phyloP scores from a whole-genome alignment of 2,888 invertebrate species.

The Panopea generosa region DNA sequence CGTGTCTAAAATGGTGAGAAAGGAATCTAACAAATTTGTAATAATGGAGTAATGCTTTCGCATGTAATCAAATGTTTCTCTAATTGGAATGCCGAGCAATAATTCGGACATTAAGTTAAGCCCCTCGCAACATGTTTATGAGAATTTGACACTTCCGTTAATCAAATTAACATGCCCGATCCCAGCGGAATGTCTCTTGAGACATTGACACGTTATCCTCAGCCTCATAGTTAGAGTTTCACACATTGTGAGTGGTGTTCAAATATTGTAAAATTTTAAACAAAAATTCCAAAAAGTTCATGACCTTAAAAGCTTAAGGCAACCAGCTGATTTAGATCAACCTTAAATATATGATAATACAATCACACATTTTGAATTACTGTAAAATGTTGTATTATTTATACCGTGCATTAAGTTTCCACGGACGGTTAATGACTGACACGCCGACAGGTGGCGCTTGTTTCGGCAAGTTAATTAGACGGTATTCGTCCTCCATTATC shows the following conservation, averaged over 20 bases:
- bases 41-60: neutral
- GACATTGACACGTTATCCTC: neutral
- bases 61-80: neutral
- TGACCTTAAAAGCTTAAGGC: neutral
- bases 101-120: neutral
- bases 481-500: conserved; percentile 27
- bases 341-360: neutral
- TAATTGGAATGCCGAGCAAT: neutral
- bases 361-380: conserved; percentile 18
- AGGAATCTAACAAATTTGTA: neutral
- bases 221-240: too few species aligned
- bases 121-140: too few species aligned
- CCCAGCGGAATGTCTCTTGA: neutral
- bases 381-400: conserved; percentile 46
- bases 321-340: conserved; percentile 9
- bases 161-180: neutral
- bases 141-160: neutral
- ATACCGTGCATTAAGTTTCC: conserved; percentile 37
- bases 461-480: conserved; percentile 36
- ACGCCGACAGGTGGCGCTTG: conserved; percentile 56
- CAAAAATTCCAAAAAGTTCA: neutral
- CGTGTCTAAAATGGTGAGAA: neutral
- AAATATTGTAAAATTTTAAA: too few species aligned
- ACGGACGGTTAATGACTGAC: conserved; percentile 50
- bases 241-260: too few species aligned